Base-by-base conservation (phyloP, 2,113 vertebrate species). In the Mus pahari region DNA sequence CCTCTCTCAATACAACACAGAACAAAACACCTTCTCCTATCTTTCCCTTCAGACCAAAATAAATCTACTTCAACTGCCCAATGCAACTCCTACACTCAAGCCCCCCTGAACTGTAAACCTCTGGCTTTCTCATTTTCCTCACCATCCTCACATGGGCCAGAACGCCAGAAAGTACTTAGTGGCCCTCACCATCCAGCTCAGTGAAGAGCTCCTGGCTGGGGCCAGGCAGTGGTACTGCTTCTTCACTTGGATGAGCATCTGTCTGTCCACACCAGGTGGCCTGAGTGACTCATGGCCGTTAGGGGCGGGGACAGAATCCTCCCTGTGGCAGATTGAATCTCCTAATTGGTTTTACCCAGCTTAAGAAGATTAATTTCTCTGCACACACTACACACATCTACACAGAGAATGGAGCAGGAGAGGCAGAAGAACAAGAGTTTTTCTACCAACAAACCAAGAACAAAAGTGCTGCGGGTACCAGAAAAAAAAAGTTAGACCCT, bases 341-440 rank as follows among this genome's bases (percentile, higher is more conserved):
- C 71, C 92, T 97, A 97, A 97, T 96, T 96, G 1, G 91, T 92
- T 71, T 97, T 75, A 94, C 73, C 77, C 22, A 4, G 58, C 62
- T 81, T 95, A 97, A 97, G 97, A 73, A 96, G 94, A 97, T 97
- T 97, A 97, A 93, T 70, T 94, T 92, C 45, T 42, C 70, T 50
- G 75, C 28, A 16, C 83, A 93, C 36, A 42, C 84, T 86, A 64
- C 88, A 64, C 88, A 60, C 28, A 89, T 71, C 78, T 45, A 53
- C 1, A 28, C 79, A 71, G 64, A 97, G 86, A 94, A 36, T 11
- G 39, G 81, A 36, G 17, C n/a, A 9, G 11, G 12, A 14, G 7
- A 64, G 70, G 64, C 42, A 64, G 28, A 82, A 82, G 45, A 73
- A 8, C 42, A 0, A 66, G 94, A 81, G 36, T 62, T 90, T 62